phyloP scores from a whole-genome alignment of 2,113 vertebrate genomes.

The Larimichthys polyactis region DNA sequence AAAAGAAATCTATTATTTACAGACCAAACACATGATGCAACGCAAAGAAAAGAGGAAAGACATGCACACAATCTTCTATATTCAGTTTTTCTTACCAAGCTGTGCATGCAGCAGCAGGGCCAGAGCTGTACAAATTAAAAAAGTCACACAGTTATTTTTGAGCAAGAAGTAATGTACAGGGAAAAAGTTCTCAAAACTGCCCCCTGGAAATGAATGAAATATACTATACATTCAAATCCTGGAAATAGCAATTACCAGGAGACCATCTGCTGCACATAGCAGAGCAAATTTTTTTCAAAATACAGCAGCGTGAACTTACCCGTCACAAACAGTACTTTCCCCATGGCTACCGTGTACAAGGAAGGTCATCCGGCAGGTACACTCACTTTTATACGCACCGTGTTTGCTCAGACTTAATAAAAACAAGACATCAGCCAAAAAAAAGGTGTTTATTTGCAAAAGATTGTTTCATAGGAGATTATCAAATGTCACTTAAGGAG shows the following conservation, averaged over 20 bases:
- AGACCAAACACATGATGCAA: not conserved
- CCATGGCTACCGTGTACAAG: constrained; percentile 66
- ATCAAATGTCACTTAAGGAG: constrained; percentile 26
- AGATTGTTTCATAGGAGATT: constrained; percentile 53
- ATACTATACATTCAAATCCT: not conserved
- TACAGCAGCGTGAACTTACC: constrained; percentile 52
- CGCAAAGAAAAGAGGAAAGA: not conserved
- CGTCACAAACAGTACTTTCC: constrained; percentile 67
- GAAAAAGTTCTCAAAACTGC: not conserved
- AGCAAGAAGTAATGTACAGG: not conserved
- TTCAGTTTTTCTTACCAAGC: constrained; percentile 68
- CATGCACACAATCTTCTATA: not conserved
- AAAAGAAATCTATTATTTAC: not conserved
- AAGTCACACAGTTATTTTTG: constrained; percentile 16
- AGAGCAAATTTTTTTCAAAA: not conserved
- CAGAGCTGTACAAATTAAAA: constrained; percentile 52
- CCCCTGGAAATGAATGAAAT: not conserved
- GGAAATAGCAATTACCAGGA: not conserved
- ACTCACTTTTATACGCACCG: constrained; percentile 61
- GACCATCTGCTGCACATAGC: not conserved
- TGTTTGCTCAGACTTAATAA: not conserved
- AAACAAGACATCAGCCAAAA: constrained; percentile 25
- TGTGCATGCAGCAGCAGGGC: constrained; percentile 68
- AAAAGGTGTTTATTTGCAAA: constrained; percentile 56
- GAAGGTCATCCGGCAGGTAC: not conserved